Conservation (phyloP, 2,797 vertebrate species). For the Neosilurus mollespiculum region DNA sequence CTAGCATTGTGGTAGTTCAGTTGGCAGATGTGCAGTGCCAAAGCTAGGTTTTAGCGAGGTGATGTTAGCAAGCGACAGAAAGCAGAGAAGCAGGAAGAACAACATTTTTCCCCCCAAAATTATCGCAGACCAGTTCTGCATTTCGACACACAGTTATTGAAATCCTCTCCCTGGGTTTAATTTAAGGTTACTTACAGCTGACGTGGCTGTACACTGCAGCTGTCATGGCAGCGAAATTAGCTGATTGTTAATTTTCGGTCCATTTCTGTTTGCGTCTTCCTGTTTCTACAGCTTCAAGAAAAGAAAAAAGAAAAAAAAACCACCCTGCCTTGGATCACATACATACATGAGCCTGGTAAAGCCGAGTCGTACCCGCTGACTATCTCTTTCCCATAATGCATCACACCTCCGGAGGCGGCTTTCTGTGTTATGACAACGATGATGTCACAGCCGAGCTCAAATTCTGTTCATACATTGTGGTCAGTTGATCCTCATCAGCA, state of each 20-base stretch:
- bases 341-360: not conserved
- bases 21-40: constrained; percentile 24
- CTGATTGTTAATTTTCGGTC: constrained; percentile 53
- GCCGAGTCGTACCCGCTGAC: constrained; percentile 19
- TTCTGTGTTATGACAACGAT: constrained; percentile 32
- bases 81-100: not conserved
- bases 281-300: constrained; percentile 2
- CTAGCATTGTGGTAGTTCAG: not conserved
- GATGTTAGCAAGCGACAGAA: constrained; percentile 16
- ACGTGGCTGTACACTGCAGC: constrained; percentile 46
- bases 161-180: not conserved
- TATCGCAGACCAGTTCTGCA: constrained; percentile 29
- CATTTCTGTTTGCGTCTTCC: constrained; percentile 58
- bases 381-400: constrained; percentile 39
- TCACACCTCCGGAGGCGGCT: constrained; percentile 32
- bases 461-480: not conserved
- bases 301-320: too few species aligned
- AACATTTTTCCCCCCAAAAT: not conserved
- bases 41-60: not conserved
- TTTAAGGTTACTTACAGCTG: constrained; percentile 59
- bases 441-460: constrained; percentile 27
- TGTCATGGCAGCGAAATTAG: constrained; percentile 29
- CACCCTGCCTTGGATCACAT: constrained; percentile 2
- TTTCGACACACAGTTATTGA: not conserved
- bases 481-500: not conserved